Evolutionary conservation across 2,797 vertebrate genomes (phyloP).

Genomic region (Rhinophrynus dorsalis): DNA sequence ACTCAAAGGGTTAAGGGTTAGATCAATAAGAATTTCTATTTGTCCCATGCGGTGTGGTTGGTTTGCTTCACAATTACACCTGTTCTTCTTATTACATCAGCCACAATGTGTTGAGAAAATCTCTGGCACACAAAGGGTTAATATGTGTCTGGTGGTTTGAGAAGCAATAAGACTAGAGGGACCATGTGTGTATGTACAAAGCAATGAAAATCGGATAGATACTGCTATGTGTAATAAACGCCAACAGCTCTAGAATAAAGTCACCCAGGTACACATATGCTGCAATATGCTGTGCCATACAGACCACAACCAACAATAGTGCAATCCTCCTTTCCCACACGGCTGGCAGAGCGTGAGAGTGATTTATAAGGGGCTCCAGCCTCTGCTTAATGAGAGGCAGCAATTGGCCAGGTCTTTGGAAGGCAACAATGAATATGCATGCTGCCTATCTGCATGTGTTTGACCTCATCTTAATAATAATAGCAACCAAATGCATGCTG

Average conservation of each 20-base stretch:
- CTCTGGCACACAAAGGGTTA: too few relatives aligned
- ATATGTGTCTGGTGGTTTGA: too few relatives aligned
- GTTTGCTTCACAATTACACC: too few relatives aligned
- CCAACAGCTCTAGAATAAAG: conserved; percentile 18
- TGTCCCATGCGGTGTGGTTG: too few relatives aligned
- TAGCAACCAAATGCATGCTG: conserved; percentile 39
- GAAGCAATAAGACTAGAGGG: too few relatives aligned
- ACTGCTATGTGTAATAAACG: conserved; percentile 27
- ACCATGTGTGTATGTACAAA: too few relatives aligned
- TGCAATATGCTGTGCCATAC: conserved; percentile 36
- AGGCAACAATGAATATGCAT: conserved; percentile 44
- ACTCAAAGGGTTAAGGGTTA: too few relatives aligned
- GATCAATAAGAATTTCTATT: too few relatives aligned
- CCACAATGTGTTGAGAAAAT: too few relatives aligned
- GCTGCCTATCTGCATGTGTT: conserved; percentile 40
- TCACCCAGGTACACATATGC: conserved; percentile 22
- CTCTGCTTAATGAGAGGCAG: conserved; percentile 41
- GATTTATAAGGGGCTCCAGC: conserved; percentile 42
- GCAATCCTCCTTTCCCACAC: conserved; percentile 31
- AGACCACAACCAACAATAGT: conserved; percentile 41
- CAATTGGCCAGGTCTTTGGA: conserved; percentile 40
- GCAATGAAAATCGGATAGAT: too few relatives aligned
- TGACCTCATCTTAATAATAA: conserved; percentile 47
- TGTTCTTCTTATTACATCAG: too few relatives aligned
- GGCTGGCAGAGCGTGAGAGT: conserved; percentile 33